Percentiles rank a stretch among this genome's conserved stretches.
These are phyloP conservation scores for Trissolcus basalis DNA, from an alignment of 1,140 invertebrate genomes.

Conservation along the genomic window DNA sequence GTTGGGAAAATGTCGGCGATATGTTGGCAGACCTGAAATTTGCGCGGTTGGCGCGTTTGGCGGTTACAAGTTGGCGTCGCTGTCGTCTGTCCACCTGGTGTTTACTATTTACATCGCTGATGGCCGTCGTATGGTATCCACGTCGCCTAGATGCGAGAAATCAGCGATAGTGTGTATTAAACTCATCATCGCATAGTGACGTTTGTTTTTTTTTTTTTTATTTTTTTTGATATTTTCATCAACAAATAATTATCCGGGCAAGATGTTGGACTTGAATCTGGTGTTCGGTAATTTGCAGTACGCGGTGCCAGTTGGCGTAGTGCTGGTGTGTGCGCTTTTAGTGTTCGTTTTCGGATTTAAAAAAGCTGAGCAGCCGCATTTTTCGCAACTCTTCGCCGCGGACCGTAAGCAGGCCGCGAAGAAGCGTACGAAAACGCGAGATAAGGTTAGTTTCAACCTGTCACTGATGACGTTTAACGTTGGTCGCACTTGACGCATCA, in stretches of 20 bases:
- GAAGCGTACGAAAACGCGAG: constrained; percentile 81
- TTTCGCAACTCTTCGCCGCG: constrained; percentile 80
- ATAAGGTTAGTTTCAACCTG: constrained; percentile 79
- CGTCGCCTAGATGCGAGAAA: constrained; percentile 35
- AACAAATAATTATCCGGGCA: neutral
- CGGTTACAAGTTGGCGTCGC: constrained; percentile 34
- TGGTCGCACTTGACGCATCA: constrained; percentile 2
- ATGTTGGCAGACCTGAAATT: constrained; percentile 15
- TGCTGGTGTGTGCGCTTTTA: constrained; percentile 80
- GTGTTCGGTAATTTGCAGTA: constrained; percentile 77
- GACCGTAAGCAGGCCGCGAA: constrained; percentile 81
- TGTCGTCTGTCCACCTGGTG: constrained; percentile 32
- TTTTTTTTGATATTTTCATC: constrained; percentile 4
- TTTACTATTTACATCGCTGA: constrained; percentile 53
- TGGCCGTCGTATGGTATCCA: constrained; percentile 40
- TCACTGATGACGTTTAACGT: constrained; percentile 49
- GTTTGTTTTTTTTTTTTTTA: constrained; percentile 28
- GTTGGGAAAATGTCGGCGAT: no score
- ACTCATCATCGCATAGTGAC: constrained; percentile 9
- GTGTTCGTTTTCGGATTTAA: constrained; percentile 85
- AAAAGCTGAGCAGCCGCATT: constrained; percentile 83
- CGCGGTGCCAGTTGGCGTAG: constrained; percentile 80
- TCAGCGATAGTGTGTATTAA: constrained; percentile 27
- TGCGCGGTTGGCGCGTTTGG: constrained; percentile 14
- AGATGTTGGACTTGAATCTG: constrained; percentile 65